Evolutionary conservation across 1,140 invertebrate genomes (phyloP).

Genomic region (Polypedilum vanderplanki): DNA sequence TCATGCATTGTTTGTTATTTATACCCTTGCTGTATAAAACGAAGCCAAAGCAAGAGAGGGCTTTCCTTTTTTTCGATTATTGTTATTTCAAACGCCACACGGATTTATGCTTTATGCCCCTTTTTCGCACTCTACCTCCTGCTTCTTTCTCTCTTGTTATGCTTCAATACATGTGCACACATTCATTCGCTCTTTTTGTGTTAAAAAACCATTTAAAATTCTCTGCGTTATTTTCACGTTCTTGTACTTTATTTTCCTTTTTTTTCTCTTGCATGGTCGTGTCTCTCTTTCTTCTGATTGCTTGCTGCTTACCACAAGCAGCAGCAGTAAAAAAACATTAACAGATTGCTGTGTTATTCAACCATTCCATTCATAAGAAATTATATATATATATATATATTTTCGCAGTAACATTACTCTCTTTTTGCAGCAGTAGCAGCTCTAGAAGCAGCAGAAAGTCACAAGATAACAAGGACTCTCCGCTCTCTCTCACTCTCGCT

Average conservation of each 20-base stretch:
- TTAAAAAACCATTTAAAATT: constrained; percentile 23
- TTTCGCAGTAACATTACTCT: constrained; percentile 3
- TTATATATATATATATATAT: neutral
- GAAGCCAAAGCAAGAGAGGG: neutral
- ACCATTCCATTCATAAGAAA: no score
- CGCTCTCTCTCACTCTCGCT: no score
- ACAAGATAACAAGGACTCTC: neutral
- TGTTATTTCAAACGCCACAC: constrained; percentile 21
- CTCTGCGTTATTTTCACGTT: constrained; percentile 27
- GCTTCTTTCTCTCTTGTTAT: neutral
- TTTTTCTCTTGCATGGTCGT: neutral
- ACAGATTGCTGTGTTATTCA: neutral
- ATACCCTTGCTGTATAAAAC: neutral
- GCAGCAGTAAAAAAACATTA: neutral
- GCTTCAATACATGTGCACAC: neutral
- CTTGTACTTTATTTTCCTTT: constrained; percentile 21
- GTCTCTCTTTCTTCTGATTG: neutral
- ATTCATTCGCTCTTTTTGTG: neutral
- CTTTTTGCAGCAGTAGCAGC: neutral
- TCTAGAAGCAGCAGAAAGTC: neutral
- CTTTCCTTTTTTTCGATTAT: neutral
- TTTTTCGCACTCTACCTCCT: neutral
- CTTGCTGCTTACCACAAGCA: neutral
- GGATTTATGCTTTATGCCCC: constrained; percentile 24
- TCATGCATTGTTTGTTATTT: constrained; percentile 18